A percentile compares a stretch with the other conserved stretches of the same genome.
Conservation (phyloP, 2,888 invertebrate species). For the Apotomis turbidana region DNA sequence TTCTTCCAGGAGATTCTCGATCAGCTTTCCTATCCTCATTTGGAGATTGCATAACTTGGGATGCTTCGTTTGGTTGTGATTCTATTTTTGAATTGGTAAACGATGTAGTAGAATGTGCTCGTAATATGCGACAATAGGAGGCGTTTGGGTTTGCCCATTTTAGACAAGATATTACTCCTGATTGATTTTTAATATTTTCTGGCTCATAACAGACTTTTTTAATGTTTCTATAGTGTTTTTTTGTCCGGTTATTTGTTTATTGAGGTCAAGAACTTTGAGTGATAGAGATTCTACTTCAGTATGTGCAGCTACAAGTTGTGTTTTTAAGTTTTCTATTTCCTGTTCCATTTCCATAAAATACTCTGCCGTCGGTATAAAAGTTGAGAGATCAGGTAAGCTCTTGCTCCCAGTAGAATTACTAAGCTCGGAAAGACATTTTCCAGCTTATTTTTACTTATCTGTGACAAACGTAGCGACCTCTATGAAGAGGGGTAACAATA, state of each 20-base stretch:
- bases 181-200: background rate
- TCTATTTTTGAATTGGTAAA: background rate
- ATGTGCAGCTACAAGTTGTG: background rate
- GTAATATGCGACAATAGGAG: background rate
- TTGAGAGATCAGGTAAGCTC: conserved; percentile 1
- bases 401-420: background rate
- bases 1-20: background rate
- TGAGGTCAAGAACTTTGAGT: background rate
- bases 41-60: background rate
- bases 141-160: background rate
- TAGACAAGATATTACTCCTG: background rate
- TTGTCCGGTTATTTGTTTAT: conserved; percentile 2
- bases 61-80: background rate
- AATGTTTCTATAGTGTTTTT: background rate
- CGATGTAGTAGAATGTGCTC: background rate
- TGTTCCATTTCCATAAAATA: conserved; percentile 10
- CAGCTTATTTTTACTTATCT: background rate
- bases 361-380: conserved; percentile 2
- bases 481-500: background rate
- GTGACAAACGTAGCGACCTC: background rate
- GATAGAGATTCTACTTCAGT: conserved; percentile 1
- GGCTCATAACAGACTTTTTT: background rate
- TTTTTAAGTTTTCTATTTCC: background rate
- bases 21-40: background rate
- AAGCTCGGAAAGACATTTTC: background rate